Percentiles rank a stretch among this genome's conserved stretches.
These are phyloP conservation scores for Ursus arctos DNA, from an alignment of 2,113 vertebrate species.

Conservation along the genomic window DNA sequence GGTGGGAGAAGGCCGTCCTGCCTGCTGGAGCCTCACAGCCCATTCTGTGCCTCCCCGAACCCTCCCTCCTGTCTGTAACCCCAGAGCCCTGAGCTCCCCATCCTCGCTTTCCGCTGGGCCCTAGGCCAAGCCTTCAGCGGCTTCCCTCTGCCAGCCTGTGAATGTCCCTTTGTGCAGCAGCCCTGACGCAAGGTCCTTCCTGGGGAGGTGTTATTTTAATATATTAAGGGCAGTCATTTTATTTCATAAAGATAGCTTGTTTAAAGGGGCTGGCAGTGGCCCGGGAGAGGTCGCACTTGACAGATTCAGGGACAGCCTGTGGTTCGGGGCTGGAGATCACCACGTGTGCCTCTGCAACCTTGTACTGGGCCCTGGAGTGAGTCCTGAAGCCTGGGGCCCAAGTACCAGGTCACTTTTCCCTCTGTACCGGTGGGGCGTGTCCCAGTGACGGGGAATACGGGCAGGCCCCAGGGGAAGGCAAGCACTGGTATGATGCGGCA, in stretches of 20 bases:
- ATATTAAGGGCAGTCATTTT: constrained; percentile 87
- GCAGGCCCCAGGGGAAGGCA: background rate
- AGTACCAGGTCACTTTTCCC: background rate
- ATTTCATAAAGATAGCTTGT: constrained; percentile 90
- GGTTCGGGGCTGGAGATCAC: constrained; percentile 69
- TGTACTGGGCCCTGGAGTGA: background rate
- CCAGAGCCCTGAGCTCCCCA: background rate
- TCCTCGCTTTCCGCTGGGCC: constrained; percentile 83
- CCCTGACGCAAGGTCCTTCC: constrained; percentile 84
- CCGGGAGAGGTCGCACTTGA: constrained; percentile 86
- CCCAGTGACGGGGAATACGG: background rate
- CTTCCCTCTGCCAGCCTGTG: constrained; percentile 84
- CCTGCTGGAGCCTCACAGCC: background rate
- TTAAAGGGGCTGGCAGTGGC: constrained; percentile 62
- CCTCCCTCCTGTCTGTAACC: constrained; percentile 66
- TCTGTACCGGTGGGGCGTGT: background rate
- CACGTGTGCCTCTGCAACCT: constrained; percentile 31
- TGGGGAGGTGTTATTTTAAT: constrained; percentile 90
- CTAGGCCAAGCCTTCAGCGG: constrained; percentile 80
- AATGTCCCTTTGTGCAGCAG: constrained; percentile 86
- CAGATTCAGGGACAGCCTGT: constrained; percentile 84
- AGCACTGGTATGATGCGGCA: background rate
- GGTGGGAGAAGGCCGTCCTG: fast-evolving
- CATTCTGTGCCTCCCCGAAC: constrained; percentile 16
- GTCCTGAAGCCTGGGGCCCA: background rate